These are phyloP conservation scores for Pantherophis guttatus DNA, from an alignment of 2,113 vertebrate species.

Conservation along the genomic window DNA sequence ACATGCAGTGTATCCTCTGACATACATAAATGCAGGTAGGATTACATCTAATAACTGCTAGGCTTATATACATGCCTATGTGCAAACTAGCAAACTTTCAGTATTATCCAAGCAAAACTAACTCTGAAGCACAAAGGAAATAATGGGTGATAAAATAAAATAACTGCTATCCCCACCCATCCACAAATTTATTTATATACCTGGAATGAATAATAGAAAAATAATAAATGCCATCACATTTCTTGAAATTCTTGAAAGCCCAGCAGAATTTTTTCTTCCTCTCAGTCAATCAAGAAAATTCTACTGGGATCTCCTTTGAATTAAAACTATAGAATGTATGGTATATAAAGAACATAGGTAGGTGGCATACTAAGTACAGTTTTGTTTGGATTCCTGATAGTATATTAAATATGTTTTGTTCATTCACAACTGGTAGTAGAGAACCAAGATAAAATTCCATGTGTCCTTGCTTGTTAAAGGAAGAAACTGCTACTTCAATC, in stretches of 20 bases:
- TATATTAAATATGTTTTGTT: not conserved
- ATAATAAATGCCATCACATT: not conserved
- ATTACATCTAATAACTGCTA: constrained; percentile 20
- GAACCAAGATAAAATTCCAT: constrained; percentile 9
- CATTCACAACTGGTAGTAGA: not conserved
- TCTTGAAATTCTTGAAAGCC: constrained; percentile 9
- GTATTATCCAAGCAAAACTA: constrained; percentile 47
- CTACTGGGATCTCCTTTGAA: not conserved
- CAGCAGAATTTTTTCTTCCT: not conserved
- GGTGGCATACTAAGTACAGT: not conserved
- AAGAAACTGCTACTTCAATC: constrained; percentile 3
- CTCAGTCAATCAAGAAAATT: not conserved
- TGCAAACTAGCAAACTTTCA: not conserved
- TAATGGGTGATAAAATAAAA: not conserved
- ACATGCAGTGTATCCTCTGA: not conserved
- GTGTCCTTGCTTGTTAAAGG: constrained; percentile 11
- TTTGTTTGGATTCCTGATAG: not conserved
- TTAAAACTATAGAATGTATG: not conserved
- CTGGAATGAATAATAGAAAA: constrained; percentile 24
- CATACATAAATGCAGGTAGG: not conserved
- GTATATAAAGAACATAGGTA: not conserved
- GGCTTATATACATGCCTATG: constrained; percentile 42
- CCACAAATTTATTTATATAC: constrained; percentile 33
- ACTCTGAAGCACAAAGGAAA: constrained; percentile 38
- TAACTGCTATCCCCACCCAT: not conserved